Conservation (phyloP, 1,140 invertebrate genomes). For the Ostrea denselamellosa region DNA sequence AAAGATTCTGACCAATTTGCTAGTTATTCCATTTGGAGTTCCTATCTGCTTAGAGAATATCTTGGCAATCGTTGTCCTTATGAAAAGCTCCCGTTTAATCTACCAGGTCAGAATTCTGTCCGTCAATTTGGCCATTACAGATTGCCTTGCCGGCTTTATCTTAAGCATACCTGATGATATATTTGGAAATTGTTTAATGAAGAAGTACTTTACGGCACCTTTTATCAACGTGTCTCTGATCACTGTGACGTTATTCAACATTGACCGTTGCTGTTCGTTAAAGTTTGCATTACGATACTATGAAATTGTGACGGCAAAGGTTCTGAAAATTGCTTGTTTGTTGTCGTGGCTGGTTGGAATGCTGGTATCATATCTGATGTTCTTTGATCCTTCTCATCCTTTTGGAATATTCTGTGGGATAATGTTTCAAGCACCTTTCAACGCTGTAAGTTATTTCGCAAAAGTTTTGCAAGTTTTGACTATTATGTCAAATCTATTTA, state of each 20-base stretch:
- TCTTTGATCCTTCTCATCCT: not conserved
- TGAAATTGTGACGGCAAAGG: not conserved
- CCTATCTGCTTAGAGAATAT: not conserved
- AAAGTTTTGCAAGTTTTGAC: not conserved
- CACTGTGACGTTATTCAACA: not conserved
- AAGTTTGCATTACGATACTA: conserved; percentile 9
- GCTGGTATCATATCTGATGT: not conserved
- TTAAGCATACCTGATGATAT: conserved; percentile 1
- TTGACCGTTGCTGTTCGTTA: not conserved
- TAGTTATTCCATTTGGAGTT: not conserved
- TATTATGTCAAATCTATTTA: not conserved
- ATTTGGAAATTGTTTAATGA: not conserved
- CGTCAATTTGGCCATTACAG: not conserved
- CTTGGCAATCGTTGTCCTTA: not conserved
- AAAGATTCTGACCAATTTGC: not conserved
- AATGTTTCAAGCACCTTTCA: not conserved
- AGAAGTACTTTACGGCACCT: not conserved
- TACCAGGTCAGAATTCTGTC: not conserved
- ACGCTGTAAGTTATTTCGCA: not conserved
- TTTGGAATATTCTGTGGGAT: not conserved
- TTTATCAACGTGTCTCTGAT: conserved; percentile 7
- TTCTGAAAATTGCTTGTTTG: not conserved
- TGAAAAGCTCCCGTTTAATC: not conserved
- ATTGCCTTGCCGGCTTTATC: not conserved
- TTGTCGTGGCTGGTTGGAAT: not conserved